Conservation (phyloP, 2,113 vertebrate species). For the Pavo muticus region DNA sequence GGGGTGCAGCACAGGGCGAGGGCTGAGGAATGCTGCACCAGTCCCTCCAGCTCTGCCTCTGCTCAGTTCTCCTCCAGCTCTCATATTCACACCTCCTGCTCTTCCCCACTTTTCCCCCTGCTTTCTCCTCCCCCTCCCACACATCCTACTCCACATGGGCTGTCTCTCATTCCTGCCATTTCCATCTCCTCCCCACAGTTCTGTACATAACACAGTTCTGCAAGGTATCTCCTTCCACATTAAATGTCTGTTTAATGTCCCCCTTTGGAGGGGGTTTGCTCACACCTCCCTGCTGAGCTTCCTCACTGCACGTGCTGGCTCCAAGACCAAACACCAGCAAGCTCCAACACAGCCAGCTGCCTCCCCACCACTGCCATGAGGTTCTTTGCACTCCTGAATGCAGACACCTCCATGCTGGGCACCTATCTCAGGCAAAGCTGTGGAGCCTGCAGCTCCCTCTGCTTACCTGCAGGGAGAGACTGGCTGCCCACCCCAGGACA, state of each 20-base stretch:
- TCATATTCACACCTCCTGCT: constrained; percentile 10
- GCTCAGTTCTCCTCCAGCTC: not conserved
- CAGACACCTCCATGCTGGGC: not conserved
- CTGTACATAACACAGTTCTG: not conserved
- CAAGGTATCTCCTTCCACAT: not conserved
- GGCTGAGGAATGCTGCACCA: too few relatives aligned
- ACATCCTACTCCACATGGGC: constrained; percentile 59
- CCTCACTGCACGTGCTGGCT: not conserved
- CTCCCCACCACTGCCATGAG: not conserved
- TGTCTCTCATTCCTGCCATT: not conserved
- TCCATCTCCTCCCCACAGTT: constrained; percentile 18
- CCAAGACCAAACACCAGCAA: not conserved
- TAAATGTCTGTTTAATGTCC: not conserved
- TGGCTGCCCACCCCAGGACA: not conserved
- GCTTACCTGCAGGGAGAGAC: not conserved
- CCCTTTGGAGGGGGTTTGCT: not conserved
- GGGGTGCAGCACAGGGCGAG: too few relatives aligned
- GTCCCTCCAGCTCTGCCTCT: not conserved
- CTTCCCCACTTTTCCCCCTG: not conserved
- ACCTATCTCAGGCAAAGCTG: not conserved
- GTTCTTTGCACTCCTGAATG: not conserved
- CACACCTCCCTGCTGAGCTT: not conserved
- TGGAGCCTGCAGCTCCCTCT: not conserved
- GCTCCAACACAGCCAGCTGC: not conserved
- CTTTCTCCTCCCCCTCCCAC: constrained; percentile 56